These are phyloP conservation scores for Lysandra bellargus DNA, from an alignment of 2,888 invertebrate genomes.

Conservation along the genomic window DNA sequence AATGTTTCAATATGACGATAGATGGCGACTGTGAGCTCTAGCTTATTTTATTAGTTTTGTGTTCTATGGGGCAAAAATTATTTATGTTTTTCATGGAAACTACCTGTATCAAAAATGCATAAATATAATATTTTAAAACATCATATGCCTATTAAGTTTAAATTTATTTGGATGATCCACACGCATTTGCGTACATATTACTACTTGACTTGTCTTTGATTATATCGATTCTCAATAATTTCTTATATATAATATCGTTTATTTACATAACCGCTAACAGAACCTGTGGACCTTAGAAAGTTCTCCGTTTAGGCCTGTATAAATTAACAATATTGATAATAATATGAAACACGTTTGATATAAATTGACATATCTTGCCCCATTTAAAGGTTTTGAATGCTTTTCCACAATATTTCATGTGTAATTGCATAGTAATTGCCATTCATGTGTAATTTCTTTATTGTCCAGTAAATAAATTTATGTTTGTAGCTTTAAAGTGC, in stretches of 20 bases:
- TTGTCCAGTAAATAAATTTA: too few relatives aligned
- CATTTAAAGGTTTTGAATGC: neutral
- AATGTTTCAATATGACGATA: neutral
- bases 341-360: neutral
- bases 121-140: too few relatives aligned
- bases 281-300: constrained; percentile 5
- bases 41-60: neutral
- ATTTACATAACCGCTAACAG: neutral
- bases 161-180: neutral
- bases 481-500: too few relatives aligned
- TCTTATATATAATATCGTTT: constrained; percentile 1
- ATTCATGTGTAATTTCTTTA: too few relatives aligned
- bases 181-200: neutral
- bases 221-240: neutral
- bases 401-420: neutral
- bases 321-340: neutral
- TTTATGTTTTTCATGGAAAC: too few relatives aligned
- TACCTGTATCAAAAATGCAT: too few relatives aligned
- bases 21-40: neutral
- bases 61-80: neutral
- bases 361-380: neutral
- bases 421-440: neutral
- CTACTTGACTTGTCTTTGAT: neutral
- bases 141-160: too few relatives aligned
- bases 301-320: constrained; percentile 1